Percentiles rank a stretch among this genome's conserved stretches.
These are phyloP conservation scores for Theristicus caerulescens DNA, from an alignment of 2,113 vertebrate genomes.

Conservation along the genomic window DNA sequence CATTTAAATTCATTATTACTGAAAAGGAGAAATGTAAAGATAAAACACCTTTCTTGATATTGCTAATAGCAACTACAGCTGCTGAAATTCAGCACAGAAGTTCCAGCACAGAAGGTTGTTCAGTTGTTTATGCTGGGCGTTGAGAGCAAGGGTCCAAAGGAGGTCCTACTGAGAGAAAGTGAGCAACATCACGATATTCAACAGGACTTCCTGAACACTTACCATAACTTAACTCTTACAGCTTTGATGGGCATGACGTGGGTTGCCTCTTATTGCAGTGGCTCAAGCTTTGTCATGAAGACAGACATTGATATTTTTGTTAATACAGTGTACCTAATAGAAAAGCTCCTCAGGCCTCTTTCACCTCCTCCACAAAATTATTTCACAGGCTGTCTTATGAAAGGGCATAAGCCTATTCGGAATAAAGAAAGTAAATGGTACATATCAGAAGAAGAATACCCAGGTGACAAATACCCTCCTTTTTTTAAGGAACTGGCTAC, in stretches of 20 bases:
- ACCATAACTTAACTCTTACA: conserved; percentile 20
- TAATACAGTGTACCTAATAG: background rate
- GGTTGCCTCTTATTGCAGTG: background rate
- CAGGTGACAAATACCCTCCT: background rate
- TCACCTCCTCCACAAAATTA: background rate
- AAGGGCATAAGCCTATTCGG: background rate
- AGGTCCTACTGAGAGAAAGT: background rate
- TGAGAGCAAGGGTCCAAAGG: background rate
- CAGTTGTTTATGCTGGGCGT: background rate
- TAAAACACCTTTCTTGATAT: background rate
- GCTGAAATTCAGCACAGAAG: background rate
- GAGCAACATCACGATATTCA: background rate
- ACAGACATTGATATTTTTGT: conserved; percentile 14
- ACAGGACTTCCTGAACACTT: conserved; percentile 26
- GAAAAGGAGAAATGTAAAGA: background rate
- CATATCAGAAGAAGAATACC: background rate
- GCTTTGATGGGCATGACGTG: conserved; percentile 20
- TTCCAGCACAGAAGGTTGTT: background rate
- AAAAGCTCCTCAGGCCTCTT: conserved; percentile 1
- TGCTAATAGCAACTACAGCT: background rate
- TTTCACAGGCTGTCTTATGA: conserved; percentile 1
- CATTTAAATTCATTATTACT: conserved; percentile 9
- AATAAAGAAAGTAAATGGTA: background rate
- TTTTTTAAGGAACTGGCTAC: conserved; percentile 32
- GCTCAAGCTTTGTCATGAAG: conserved; percentile 8